A percentile compares a stretch with the other conserved stretches of the same genome.
phyloP scores from a whole-genome alignment of 2,797 vertebrate genomes.

The Eospalax fontanierii region DNA sequence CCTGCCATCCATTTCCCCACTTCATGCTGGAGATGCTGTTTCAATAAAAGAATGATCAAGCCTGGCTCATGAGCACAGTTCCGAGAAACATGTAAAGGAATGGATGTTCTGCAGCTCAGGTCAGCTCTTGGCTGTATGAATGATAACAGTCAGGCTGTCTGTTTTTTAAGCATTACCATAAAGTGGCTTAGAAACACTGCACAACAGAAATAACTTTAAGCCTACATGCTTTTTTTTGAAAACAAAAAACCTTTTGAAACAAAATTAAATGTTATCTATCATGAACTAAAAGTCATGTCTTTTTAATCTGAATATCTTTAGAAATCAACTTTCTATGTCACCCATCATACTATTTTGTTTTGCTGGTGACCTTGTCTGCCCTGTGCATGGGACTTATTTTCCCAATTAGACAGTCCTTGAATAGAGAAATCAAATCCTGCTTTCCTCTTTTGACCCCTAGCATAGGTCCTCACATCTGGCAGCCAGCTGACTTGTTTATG shows the following conservation, averaged over 20 bases:
- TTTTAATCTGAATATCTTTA: constrained; percentile 36
- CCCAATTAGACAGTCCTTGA: constrained; percentile 63
- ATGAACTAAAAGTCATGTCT: constrained; percentile 51
- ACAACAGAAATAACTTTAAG: constrained; percentile 35
- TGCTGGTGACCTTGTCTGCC: constrained; percentile 62
- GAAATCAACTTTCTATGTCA: constrained; percentile 18
- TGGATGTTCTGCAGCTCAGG: too few relatives aligned
- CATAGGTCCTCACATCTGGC: constrained; percentile 23
- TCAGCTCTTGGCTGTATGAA: too few relatives aligned
- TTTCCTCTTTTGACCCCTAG: constrained; percentile 5
- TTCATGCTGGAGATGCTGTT: too few relatives aligned
- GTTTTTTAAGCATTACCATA: too few relatives aligned
- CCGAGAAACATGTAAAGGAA: too few relatives aligned
- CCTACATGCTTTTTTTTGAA: neutral
- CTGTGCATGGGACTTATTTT: constrained; percentile 64
- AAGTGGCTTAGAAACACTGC: too few relatives aligned
- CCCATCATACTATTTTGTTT: constrained; percentile 58
- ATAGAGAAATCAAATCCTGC: constrained; percentile 62
- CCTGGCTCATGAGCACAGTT: too few relatives aligned
- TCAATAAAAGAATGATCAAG: too few relatives aligned
- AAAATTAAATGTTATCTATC: constrained; percentile 36
- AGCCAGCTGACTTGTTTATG: neutral
- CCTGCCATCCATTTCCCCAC: too few relatives aligned
- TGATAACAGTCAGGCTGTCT: too few relatives aligned
- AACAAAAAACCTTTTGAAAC: constrained; percentile 24